A percentile compares a stretch with the other conserved stretches of the same genome.
Conservation (phyloP, 64 coral and sea anemone species). For the Stylophora pistillata region DNA sequence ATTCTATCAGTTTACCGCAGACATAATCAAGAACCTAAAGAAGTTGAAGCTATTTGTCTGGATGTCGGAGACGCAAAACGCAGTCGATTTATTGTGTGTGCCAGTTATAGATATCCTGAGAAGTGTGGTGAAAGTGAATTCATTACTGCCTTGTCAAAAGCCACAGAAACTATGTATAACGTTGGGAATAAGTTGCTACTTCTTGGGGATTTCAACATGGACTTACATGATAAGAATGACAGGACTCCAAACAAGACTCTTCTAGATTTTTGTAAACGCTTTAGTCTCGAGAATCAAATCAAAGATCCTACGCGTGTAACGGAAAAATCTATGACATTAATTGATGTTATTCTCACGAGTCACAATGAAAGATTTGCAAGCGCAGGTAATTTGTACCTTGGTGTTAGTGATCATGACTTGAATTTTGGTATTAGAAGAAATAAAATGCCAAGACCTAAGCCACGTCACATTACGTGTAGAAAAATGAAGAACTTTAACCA, state of each 20-base stretch:
- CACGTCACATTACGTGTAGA: background rate
- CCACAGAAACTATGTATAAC: background rate
- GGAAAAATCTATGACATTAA: background rate
- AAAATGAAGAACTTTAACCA: background rate
- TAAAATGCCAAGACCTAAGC: constrained; percentile 54
- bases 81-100: background rate
- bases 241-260: background rate
- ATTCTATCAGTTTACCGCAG: constrained; percentile 15
- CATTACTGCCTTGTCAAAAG: background rate
- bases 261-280: too few species aligned
- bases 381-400: constrained; percentile 41
- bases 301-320: too few species aligned
- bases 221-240: background rate
- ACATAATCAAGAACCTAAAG: constrained; percentile 49
- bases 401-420: constrained; percentile 57
- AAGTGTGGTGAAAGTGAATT: background rate
- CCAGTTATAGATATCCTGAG: constrained; percentile 4
- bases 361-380: constrained; percentile 24
- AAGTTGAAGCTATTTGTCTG: constrained; percentile 61
- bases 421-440: constrained; percentile 53
- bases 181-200: background rate
- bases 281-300: too few species aligned
- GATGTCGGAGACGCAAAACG: constrained; percentile 29
- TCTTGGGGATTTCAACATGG: background rate
- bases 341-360: constrained; percentile 44